Base-by-base conservation (phyloP, 2,113 vertebrate genomes). In the Progne subis region DNA sequence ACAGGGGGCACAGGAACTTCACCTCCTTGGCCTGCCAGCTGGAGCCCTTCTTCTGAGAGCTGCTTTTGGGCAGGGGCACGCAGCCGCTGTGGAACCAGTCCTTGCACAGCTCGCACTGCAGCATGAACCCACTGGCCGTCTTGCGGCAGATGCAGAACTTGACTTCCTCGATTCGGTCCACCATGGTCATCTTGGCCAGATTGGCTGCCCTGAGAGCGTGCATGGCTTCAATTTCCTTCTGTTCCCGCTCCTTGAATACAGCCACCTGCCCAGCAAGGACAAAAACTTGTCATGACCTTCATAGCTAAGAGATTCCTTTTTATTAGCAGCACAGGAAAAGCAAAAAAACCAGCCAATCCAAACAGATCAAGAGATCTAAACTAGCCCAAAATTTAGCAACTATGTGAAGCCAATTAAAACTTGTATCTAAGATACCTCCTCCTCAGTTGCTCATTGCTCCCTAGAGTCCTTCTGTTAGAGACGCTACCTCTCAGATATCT, bases 41-140 rank as follows among this genome's bases (percentile, higher is more conserved):
- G 12, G 98, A 98, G 29, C 98, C 98, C 82, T 99, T 99, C 94
- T 99, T 99, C 96, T 99, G 99, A 12, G 99, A 96, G 75, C 98
- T 98, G 2, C 98, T 98, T 94, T 99, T 99, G 78, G 99, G 99
- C 79, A 99, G 98, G 10, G 99, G 99, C 77, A 99, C 99, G 4
- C 99, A 99, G 18, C 98, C 98, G 8, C 99, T 99, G 67, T 99
- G 99, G 82, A 99, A 99, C 99, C 99, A 99, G 98, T 99, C 99
- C 96, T 99, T 99, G 96, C 99, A 99, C 67, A 99, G 98, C 95
- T 99, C 99, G 25, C 99, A 99, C 95, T 99, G 99, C 13, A 99
- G 91, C 99, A 99, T 99, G 96, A 99, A 99, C 11, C 99, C 99
- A 24, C 99, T 99, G 32, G 99, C 99, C 2, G 99, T 99, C 95